Evolutionary conservation across 2,797 vertebrate species (phyloP).

Genomic region (Tamandua tetradactyla): DNA sequence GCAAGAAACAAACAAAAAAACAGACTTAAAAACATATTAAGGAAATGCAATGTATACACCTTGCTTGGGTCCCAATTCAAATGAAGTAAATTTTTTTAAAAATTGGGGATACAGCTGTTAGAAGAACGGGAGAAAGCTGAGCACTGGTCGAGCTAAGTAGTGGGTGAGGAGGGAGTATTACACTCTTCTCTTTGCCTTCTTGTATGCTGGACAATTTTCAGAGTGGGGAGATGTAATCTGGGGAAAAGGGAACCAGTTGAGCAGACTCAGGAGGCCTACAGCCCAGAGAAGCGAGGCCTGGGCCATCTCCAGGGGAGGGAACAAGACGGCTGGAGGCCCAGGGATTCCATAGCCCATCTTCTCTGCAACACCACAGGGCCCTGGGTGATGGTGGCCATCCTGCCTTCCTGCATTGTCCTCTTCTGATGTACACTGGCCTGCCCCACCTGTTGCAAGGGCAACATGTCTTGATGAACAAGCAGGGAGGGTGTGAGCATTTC

Average conservation of each 20-base stretch:
- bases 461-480: neutral
- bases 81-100: neutral
- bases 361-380: neutral
- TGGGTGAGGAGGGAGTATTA: neutral
- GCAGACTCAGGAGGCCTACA: accelerated
- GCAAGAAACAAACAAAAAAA: too few species aligned
- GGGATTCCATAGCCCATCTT: neutral
- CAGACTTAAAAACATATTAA: neutral
- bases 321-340: neutral
- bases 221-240: neutral
- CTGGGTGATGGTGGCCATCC: neutral
- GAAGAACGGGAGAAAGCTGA: neutral
- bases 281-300: neutral
- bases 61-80: neutral
- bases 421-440: too few species aligned
- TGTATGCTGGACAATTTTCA: neutral
- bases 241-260: neutral
- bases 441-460: neutral
- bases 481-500: neutral
- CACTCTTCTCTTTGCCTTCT: neutral
- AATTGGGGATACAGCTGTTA: neutral
- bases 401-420: too few species aligned
- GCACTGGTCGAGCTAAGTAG: neutral
- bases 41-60: neutral
- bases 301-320: neutral